Evolutionary conservation across 2,113 vertebrate genomes (phyloP).

Genomic region (Isurus oxyrinchus): DNA sequence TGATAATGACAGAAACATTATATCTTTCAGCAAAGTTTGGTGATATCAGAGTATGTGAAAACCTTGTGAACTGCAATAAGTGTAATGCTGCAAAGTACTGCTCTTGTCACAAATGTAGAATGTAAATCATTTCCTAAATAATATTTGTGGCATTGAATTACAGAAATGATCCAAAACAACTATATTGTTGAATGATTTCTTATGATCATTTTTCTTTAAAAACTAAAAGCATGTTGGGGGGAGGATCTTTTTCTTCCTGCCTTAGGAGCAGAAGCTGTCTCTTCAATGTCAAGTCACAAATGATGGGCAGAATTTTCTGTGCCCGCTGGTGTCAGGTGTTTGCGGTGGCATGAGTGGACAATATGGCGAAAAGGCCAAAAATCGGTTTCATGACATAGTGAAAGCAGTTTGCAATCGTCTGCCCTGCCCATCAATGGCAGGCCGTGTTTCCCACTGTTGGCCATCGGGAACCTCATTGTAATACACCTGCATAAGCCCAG

Average conservation of each 20-base stretch:
- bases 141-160: no score
- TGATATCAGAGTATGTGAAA: not conserved
- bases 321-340: no score
- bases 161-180: not conserved
- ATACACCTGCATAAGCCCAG: no score
- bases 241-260: no score
- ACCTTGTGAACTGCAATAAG: not conserved
- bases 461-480: no score
- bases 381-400: no score
- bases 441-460: no score
- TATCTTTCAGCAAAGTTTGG: not conserved
- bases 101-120: not conserved
- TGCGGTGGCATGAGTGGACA: no score
- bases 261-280: not conserved
- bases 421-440: no score
- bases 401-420: no score
- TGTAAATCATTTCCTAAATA: not conserved
- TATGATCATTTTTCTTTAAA: not conserved
- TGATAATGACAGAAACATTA: not conserved
- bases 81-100: not conserved
- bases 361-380: no score
- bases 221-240: not conserved
- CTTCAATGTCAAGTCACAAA: not conserved
- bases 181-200: not conserved
- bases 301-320: no score